phyloP scores from a whole-genome alignment of 2,888 invertebrate species.

The Chirona hameri region DNA sequence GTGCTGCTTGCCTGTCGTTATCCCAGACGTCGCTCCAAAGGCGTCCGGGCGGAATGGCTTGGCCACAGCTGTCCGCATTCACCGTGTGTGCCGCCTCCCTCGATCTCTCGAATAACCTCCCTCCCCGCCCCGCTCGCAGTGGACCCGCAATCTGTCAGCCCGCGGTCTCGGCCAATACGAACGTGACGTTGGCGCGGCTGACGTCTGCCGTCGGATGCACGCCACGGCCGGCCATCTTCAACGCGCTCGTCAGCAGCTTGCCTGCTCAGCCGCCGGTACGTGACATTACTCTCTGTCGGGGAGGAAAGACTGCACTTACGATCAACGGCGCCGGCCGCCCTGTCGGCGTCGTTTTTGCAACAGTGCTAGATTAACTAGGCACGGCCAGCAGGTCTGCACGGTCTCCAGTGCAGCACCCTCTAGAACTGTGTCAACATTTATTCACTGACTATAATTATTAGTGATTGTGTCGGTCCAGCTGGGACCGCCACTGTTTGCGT shows the following conservation, averaged over 20 bases:
- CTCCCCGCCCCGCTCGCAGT: not conserved
- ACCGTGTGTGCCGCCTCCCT: not conserved
- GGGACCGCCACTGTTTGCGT: too few species aligned
- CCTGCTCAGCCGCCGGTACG: slow-evolving; percentile 4
- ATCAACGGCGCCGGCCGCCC: not conserved
- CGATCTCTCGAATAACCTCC: not conserved
- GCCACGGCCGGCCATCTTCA: not conserved
- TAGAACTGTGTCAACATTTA: not conserved
- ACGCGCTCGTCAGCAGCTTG: not conserved
- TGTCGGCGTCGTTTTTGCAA: not conserved
- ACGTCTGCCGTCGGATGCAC: not conserved
- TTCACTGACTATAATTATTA: not conserved
- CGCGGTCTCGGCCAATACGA: slow-evolving; percentile 25
- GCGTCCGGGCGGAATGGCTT: not conserved
- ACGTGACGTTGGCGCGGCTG: slow-evolving; percentile 5
- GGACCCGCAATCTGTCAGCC: slow-evolving; percentile 9
- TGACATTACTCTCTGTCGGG: not conserved
- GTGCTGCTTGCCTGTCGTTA: too few species aligned
- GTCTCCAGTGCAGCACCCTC: not conserved
- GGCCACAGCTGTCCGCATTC: not conserved
- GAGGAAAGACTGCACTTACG: not conserved
- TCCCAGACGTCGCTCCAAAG: not conserved
- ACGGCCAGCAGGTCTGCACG: slow-evolving; percentile 22
- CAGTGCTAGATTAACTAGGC: not conserved
- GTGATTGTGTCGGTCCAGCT: too few species aligned